Conservation (phyloP, 2,797 vertebrate species). For the Cygnus olor region DNA sequence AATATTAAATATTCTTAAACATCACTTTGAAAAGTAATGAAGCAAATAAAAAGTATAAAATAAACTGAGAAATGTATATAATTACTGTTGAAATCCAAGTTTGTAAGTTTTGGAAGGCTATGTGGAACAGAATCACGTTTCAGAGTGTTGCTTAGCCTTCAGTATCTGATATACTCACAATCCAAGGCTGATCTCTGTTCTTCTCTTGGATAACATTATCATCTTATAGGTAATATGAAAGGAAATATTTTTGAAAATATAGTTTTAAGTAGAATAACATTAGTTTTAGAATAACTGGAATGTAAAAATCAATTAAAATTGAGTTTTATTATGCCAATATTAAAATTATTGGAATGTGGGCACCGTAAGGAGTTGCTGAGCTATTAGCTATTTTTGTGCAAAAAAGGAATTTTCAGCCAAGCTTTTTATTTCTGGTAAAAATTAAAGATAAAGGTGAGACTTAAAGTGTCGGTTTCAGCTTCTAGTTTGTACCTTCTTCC, state of each 20-base stretch:
- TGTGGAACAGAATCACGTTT: background rate
- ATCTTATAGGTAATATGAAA: background rate
- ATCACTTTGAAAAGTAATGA: background rate
- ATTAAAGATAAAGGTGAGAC: background rate
- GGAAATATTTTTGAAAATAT: background rate
- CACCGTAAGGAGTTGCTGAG: background rate
- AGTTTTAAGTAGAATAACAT: background rate
- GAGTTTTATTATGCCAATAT: background rate
- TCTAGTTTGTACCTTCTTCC: background rate
- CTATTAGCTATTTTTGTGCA: background rate
- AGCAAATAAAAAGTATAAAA: background rate
- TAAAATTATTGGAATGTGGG: background rate
- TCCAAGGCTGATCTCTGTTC: background rate
- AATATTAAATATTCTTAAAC: background rate
- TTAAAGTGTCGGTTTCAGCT: background rate
- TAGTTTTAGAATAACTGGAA: background rate
- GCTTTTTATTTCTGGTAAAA: background rate
- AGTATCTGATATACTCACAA: background rate
- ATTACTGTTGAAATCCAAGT: background rate
- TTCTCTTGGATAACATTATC: background rate
- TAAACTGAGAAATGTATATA: background rate
- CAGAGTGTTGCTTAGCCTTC: background rate
- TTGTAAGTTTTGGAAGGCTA: background rate
- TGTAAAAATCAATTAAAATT: background rate
- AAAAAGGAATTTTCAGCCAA: background rate